Percentiles rank a stretch among this genome's conserved stretches.
Conservation (phyloP, 92 coral and sea anemone genomes). For the Palythoa heliodiscus region DNA sequence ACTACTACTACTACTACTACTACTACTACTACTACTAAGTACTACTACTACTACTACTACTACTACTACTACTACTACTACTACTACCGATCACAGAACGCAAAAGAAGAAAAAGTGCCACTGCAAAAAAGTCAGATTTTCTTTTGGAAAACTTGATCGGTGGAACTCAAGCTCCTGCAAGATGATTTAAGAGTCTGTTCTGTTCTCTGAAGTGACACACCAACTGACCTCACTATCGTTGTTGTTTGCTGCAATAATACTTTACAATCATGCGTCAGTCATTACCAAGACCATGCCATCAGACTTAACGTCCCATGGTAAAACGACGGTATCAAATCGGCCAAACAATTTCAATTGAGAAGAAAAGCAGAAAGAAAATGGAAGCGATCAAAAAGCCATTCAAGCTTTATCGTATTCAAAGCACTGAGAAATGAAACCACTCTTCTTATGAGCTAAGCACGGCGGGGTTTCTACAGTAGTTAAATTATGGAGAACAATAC, state of each 20-base stretch:
- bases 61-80: too few relatives aligned
- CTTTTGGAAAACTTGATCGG: conserved; percentile 28
- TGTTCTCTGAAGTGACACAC: conserved; percentile 35
- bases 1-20: too few relatives aligned
- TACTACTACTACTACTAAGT: too few relatives aligned
- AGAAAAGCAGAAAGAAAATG: conserved; percentile 46
- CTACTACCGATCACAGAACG: too few relatives aligned
- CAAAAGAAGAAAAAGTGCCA: conserved; percentile 22
- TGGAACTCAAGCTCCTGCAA: conserved; percentile 16
- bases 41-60: too few relatives aligned
- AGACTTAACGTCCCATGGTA: conserved; percentile 36
- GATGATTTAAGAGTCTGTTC: conserved; percentile 23
- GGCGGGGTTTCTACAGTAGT: conserved; percentile 20
- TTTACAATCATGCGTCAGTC: conserved; percentile 25
- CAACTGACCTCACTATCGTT: conserved; percentile 28
- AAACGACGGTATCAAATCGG: conserved; percentile 30
- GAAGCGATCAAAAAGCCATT: conserved; percentile 1
- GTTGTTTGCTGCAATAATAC: conserved; percentile 41
- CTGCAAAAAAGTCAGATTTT: conserved; percentile 15
- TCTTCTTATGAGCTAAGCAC: conserved; percentile 41
- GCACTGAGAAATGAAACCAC: conserved; percentile 25
- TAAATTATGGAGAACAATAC: conserved; percentile 29
- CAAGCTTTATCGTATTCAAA: conserved; percentile 34
- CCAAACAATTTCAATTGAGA: conserved; percentile 39
- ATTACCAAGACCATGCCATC: not conserved